phyloP scores from a whole-genome alignment of 2,113 vertebrate genomes.

The Campylorhamphus procurvoides region DNA sequence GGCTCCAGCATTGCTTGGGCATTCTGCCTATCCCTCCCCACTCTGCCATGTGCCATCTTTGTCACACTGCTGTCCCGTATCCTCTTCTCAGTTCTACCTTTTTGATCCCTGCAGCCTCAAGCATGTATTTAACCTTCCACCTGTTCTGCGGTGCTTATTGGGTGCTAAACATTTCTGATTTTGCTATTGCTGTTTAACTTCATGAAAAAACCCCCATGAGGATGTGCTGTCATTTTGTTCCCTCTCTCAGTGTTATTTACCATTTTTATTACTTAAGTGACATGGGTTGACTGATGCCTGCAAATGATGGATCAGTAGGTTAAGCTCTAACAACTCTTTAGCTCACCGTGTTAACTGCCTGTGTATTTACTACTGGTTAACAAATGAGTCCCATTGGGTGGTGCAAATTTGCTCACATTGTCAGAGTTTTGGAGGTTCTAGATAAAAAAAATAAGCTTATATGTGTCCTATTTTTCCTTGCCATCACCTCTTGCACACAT shows the following conservation, averaged over 20 bases:
- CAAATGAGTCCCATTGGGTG: background rate
- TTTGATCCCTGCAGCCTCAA: background rate
- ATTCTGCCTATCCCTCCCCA: background rate
- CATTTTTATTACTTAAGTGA: background rate
- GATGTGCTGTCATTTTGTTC: background rate
- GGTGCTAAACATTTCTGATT: background rate
- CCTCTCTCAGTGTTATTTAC: background rate
- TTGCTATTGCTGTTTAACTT: background rate
- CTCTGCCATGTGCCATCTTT: background rate
- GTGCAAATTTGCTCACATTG: background rate
- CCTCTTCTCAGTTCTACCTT: background rate
- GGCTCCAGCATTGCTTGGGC: background rate
- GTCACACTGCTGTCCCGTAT: background rate
- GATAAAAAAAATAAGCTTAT: background rate
- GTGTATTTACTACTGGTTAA: background rate
- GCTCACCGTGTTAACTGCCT: background rate
- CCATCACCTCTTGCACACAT: background rate
- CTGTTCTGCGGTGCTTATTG: background rate
- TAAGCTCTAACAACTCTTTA: background rate
- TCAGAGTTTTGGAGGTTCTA: background rate
- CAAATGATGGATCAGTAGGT: background rate
- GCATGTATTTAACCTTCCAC: accelerated
- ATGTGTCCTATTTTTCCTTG: background rate
- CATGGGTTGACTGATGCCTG: background rate
- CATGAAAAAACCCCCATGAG: no score